A percentile compares a stretch with the other conserved stretches of the same genome.
Evolutionary conservation across 2,113 vertebrate genomes (phyloP).

Genomic region (Nerophis lumbriciformis): DNA sequence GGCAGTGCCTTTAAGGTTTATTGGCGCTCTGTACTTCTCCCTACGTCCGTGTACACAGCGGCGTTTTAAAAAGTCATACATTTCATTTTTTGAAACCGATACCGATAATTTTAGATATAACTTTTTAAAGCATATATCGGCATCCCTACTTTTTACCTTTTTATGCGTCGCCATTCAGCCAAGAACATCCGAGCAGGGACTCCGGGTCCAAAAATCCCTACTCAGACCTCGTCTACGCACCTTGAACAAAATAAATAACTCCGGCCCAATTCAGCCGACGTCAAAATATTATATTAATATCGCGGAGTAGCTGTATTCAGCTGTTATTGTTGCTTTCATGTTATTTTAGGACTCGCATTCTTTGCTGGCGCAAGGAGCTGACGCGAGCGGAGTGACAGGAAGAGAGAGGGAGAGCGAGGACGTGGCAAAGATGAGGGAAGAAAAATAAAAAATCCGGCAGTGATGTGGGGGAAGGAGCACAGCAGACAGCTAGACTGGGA

Average conservation of each 20-base stretch:
- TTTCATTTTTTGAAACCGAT: too few species aligned
- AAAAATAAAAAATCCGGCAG: background rate
- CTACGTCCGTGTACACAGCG: too few species aligned
- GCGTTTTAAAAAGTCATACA: too few species aligned
- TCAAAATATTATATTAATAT: background rate
- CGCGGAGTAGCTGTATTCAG: background rate
- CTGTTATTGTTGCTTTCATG: background rate
- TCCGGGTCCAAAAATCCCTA: too few species aligned
- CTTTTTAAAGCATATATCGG: too few species aligned
- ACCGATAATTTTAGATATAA: too few species aligned
- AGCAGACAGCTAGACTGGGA: conserved; percentile 12
- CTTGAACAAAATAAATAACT: background rate
- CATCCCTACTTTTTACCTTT: too few species aligned
- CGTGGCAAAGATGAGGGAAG: background rate
- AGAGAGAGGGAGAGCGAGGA: background rate
- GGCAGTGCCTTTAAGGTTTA: too few species aligned
- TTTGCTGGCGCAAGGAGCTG: conserved; percentile 1
- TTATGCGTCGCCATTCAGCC: too few species aligned
- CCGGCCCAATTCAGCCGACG: background rate
- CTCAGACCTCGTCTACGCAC: background rate
- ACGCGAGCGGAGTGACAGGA: conserved; percentile 1
- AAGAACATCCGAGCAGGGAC: too few species aligned
- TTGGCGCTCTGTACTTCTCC: too few species aligned
- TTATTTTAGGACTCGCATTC: conserved; percentile 5
- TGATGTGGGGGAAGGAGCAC: conserved; percentile 8